Evolutionary conservation across 2,113 vertebrate species (phyloP).

Genomic region (Toxotes jaculatrix): DNA sequence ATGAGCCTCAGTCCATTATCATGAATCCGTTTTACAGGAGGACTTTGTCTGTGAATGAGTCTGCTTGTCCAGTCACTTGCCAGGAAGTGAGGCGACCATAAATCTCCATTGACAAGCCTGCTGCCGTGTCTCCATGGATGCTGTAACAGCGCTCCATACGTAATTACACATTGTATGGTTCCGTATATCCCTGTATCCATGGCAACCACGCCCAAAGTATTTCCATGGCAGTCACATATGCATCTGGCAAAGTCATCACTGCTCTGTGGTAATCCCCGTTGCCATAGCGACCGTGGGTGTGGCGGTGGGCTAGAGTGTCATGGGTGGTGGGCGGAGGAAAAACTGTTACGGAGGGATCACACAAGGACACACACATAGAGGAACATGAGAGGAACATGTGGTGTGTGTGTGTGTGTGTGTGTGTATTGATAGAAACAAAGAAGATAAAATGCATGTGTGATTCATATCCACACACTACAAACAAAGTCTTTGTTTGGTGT

Average conservation of each 20-base stretch:
- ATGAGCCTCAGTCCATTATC: not conserved
- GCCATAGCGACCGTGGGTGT: slow-evolving; percentile 71
- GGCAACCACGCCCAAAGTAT: slow-evolving; percentile 61
- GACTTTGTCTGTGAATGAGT: slow-evolving; percentile 9
- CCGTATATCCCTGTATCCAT: slow-evolving; percentile 60
- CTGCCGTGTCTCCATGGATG: slow-evolving; percentile 45
- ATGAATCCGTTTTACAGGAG: slow-evolving; percentile 20
- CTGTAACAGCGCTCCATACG: slow-evolving; percentile 1
- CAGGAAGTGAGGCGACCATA: slow-evolving; percentile 31
- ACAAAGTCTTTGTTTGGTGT: slow-evolving; percentile 47
- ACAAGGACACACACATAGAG: slow-evolving; percentile 39
- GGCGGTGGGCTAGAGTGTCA: slow-evolving; percentile 30
- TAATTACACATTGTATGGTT: slow-evolving; percentile 59
- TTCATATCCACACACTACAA: slow-evolving; percentile 20
- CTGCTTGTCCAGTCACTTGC: not conserved
- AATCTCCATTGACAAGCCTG: slow-evolving; percentile 29
- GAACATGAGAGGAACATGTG: slow-evolving; percentile 51
- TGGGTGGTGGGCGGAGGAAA: slow-evolving; percentile 35
- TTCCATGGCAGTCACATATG: slow-evolving; percentile 59
- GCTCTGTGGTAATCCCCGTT: slow-evolving; percentile 70
- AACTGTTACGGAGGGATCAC: slow-evolving; percentile 49
- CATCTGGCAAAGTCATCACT: slow-evolving; percentile 70
- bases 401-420: slow-evolving; percentile 14
- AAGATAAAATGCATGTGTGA: slow-evolving; percentile 33
- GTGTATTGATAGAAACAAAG: slow-evolving; percentile 12